These are phyloP conservation scores for Pipistrellus pygmaeus DNA, from an alignment of 2,797 vertebrate genomes.

Conservation along the genomic window DNA sequence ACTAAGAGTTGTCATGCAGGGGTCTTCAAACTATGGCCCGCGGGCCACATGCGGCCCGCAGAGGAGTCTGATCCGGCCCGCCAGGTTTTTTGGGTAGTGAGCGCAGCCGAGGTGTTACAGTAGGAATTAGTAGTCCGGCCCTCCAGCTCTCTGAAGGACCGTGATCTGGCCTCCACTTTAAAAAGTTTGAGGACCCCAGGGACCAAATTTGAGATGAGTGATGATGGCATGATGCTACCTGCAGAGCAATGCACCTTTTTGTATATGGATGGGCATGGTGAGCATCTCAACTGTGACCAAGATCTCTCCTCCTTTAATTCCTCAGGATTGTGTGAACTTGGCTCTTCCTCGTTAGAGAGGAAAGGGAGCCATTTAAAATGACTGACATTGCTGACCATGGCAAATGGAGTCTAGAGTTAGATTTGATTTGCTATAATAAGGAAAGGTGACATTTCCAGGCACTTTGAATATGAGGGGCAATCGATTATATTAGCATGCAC, in stretches of 20 bases:
- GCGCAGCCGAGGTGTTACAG: too few relatives aligned
- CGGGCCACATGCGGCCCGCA: too few relatives aligned
- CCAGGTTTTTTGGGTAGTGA: too few relatives aligned
- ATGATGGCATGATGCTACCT: not conserved
- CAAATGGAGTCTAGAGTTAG: not conserved
- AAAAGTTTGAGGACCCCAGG: too few relatives aligned
- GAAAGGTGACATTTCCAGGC: not conserved
- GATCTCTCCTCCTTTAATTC: not conserved
- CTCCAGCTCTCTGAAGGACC: too few relatives aligned
- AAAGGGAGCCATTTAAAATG: not conserved
- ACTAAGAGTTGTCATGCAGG: rapidly evolving
- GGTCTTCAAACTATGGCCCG: too few relatives aligned
- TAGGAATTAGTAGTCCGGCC: too few relatives aligned
- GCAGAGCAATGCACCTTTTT: not conserved
- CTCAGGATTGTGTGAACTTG: not conserved
- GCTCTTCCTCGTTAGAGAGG: not conserved
- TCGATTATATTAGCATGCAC: not conserved
- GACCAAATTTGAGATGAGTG: not conserved
- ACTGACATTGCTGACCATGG: not conserved
- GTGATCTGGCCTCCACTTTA: too few relatives aligned
- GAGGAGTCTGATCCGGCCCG: too few relatives aligned
- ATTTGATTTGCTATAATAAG: not conserved
- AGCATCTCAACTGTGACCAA: not conserved
- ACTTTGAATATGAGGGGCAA: not conserved
- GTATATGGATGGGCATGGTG: not conserved